These are phyloP conservation scores for Acanthiza pusilla DNA, from an alignment of 2,797 vertebrate species.

Conservation along the genomic window DNA sequence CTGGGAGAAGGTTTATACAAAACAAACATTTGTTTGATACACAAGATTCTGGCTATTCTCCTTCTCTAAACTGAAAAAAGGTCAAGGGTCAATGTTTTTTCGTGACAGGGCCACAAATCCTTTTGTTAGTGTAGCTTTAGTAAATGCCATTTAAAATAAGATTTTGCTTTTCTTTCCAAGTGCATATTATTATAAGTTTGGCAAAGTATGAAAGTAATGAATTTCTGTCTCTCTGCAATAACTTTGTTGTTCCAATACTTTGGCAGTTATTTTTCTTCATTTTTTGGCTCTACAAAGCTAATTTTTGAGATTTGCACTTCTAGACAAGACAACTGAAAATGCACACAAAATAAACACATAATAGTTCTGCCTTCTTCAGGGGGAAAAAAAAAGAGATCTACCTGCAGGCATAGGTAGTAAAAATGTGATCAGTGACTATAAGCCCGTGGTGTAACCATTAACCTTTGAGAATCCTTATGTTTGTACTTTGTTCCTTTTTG, in stretches of 20 bases:
- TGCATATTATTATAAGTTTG: constrained; percentile 57
- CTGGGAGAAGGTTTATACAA: constrained; percentile 45
- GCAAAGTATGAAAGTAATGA: constrained; percentile 53
- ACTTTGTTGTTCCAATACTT: constrained; percentile 25
- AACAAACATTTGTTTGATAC: constrained; percentile 48
- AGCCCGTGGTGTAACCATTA: neutral
- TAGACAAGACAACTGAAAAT: neutral
- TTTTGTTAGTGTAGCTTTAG: constrained; percentile 76
- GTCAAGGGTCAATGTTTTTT: constrained; percentile 82
- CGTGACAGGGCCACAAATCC: constrained; percentile 69
- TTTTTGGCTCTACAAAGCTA: neutral
- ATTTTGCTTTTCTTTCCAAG: constrained; percentile 65
- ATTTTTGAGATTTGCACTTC: neutral
- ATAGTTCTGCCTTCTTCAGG: neutral
- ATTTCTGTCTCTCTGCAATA: constrained; percentile 49
- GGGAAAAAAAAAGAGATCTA: neutral
- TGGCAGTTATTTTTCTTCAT: neutral
- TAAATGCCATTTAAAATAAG: constrained; percentile 72
- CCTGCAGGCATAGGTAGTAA: neutral
- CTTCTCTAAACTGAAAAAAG: constrained; percentile 68
- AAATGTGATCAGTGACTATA: neutral
- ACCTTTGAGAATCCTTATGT: neutral
- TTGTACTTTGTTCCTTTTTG: constrained; percentile 29
- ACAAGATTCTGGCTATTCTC: constrained; percentile 53
- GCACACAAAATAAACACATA: neutral